These are phyloP conservation scores for Pipistrellus kuhlii DNA, from an alignment of 2,797 vertebrate species.

Conservation along the genomic window DNA sequence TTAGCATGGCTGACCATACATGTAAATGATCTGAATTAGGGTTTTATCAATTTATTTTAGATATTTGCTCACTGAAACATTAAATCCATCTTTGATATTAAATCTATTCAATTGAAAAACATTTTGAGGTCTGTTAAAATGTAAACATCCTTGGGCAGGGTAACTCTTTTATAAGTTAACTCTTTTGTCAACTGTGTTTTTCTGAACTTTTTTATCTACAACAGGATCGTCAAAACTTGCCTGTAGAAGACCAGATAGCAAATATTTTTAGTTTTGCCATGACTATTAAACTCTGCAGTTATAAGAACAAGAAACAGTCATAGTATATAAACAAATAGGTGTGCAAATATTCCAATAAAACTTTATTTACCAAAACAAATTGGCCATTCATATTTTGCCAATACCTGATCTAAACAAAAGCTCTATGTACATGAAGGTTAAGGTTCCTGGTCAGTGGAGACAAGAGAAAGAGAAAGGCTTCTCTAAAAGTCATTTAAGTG, in stretches of 20 bases:
- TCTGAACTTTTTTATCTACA: constrained; percentile 24
- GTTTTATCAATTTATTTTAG: not conserved
- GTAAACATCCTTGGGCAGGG: not conserved
- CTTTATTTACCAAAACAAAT: not conserved
- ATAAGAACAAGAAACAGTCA: not conserved
- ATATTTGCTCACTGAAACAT: not conserved
- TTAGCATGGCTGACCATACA: not conserved
- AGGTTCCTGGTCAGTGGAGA: not conserved
- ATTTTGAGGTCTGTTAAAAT: constrained; percentile 54
- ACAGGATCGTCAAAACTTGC: not conserved
- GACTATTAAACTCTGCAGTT: not conserved
- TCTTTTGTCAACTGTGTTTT: constrained; percentile 8
- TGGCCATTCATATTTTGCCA: not conserved
- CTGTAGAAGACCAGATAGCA: not conserved
- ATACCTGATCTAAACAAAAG: not conserved
- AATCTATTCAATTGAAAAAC: constrained; percentile 1
- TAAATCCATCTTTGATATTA: constrained; percentile 26
- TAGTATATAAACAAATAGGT: not conserved
- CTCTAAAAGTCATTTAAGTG: not conserved
- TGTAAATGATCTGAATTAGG: not conserved
- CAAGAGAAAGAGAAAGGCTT: not conserved
- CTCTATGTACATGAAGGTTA: not conserved
- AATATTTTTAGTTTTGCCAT: constrained; percentile 11
- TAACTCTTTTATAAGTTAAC: not conserved
- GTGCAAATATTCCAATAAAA: not conserved